Base-by-base conservation (phyloP, 2,888 invertebrate species). In the Drosophila birchii region DNA sequence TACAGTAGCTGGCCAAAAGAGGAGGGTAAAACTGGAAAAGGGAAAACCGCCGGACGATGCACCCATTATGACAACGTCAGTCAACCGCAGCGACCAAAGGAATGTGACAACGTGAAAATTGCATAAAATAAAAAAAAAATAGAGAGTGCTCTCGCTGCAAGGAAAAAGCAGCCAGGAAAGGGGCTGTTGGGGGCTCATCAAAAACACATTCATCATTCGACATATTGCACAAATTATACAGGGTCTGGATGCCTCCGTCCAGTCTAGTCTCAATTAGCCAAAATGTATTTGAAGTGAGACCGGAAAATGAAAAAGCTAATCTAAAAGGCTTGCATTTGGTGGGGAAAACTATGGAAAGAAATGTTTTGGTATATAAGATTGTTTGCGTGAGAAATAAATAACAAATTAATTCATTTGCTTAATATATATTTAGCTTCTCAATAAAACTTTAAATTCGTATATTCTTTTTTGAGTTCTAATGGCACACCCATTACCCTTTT, bases 41-140 rank as follows among this genome's bases (percentile, higher is more conserved):
- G 38, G 39, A 55, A 62, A 62, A 44, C 41, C 38, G 41, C 41
- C 49, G 63, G 59, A 44, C 67, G 67, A 57, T 79, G 78, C 72
- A 70, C 67, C 75, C 85, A 79, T 81, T 84, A 84, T 81, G 61
- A 66, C 63, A 63, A 64, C 63, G 74, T 57, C 60, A 64, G 66
- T 51, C 60, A 66, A 70, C 82, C 87, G 59, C 83, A 80, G 68
- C 68, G 80, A 75, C 86, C 84, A 76, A 73, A 80, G 82, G 88
- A 87, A 87, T 84, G 86, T 67, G 73, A 78, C 86, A 85, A 80
- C 77, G 59, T 68, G 75, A 53, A 66, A 78, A 62, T 64, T 64
- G 70, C 76, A 76, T 60, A 54, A 38, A 47, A 47, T 47, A 9
- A 5, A 47, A 55, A 29, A 29, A 61, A 53, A 36, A 71, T n/a